These are phyloP conservation scores for Mastomys coucha DNA, from an alignment of 2,113 vertebrate genomes.

Conservation along the genomic window DNA sequence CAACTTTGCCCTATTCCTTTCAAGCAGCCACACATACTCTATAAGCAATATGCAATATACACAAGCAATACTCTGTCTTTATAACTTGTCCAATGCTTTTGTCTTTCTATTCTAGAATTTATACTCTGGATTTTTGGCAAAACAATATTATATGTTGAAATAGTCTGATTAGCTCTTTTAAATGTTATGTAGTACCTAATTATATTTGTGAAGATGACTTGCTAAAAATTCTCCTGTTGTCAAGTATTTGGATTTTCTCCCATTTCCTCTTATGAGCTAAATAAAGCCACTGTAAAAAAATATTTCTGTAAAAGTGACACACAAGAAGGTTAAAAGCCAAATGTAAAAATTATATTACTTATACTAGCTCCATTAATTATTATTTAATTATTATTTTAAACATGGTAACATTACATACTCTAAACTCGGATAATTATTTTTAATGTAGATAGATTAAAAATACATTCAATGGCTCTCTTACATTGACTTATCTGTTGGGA, in stretches of 20 bases:
- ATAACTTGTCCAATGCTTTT: neutral
- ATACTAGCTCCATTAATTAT: neutral
- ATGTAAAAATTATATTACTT: conserved; percentile 27
- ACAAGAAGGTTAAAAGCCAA: conserved; percentile 36
- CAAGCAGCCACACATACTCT: neutral
- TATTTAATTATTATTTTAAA: neutral
- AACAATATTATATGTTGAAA: neutral
- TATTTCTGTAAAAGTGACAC: neutral
- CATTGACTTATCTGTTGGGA: neutral
- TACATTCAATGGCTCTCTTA: neutral
- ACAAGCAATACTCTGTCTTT: neutral
- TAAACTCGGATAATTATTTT: neutral
- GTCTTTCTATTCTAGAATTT: neutral
- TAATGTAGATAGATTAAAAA: neutral
- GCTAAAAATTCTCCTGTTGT: conserved; percentile 46
- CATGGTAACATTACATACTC: neutral
- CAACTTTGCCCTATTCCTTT: neutral
- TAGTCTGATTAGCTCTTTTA: conserved; percentile 17
- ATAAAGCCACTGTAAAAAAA: neutral
- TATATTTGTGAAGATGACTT: conserved; percentile 13
- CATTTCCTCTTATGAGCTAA: conserved; percentile 23
- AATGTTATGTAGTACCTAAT: conserved; percentile 33
- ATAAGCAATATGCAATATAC: neutral
- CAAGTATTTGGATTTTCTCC: conserved; percentile 54
- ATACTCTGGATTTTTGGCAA: neutral